phyloP scores from a whole-genome alignment of 2,797 vertebrate species.

The Melanotaenia nigrans region DNA sequence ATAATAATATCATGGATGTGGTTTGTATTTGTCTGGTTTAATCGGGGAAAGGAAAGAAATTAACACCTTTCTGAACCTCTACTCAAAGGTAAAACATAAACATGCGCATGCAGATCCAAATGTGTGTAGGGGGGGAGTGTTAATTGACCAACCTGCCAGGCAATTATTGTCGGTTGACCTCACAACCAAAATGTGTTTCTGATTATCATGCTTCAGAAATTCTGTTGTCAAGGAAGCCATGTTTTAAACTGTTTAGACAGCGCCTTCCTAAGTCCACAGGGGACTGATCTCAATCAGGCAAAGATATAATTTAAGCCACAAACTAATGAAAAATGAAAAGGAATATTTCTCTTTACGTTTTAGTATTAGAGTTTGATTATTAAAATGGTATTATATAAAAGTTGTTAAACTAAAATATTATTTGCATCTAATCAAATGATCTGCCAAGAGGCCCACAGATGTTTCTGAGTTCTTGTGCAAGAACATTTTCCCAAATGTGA shows the following conservation, averaged over 20 bases:
- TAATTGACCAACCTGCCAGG: constrained; percentile 78
- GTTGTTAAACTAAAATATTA: constrained; percentile 39
- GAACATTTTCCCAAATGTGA: constrained; percentile 57
- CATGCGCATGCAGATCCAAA: constrained; percentile 67
- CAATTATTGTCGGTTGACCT: constrained; percentile 77
- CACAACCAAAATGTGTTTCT: constrained; percentile 79
- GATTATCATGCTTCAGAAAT: constrained; percentile 72
- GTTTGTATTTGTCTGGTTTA: constrained; percentile 60
- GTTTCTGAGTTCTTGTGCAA: constrained; percentile 46
- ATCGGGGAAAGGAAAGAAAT: constrained; percentile 53
- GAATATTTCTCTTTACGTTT: constrained; percentile 32
- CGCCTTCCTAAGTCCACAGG: constrained; percentile 64
- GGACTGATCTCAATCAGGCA: constrained; percentile 62
- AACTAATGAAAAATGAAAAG: constrained; percentile 64
- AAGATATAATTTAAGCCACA: constrained; percentile 67
- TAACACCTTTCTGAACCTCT: constrained; percentile 55
- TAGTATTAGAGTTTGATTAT: constrained; percentile 50
- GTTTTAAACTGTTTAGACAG: constrained; percentile 73
- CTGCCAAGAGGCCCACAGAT: constrained; percentile 16
- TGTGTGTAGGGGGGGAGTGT: constrained; percentile 62
- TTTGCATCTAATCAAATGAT: constrained; percentile 52
- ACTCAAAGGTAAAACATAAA: constrained; percentile 59
- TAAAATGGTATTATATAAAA: constrained; percentile 53
- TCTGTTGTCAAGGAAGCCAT: constrained; percentile 67
- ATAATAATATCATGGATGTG: constrained; percentile 41